Conservation (phyloP, 2,888 invertebrate genomes). For the Syritta pipiens region DNA sequence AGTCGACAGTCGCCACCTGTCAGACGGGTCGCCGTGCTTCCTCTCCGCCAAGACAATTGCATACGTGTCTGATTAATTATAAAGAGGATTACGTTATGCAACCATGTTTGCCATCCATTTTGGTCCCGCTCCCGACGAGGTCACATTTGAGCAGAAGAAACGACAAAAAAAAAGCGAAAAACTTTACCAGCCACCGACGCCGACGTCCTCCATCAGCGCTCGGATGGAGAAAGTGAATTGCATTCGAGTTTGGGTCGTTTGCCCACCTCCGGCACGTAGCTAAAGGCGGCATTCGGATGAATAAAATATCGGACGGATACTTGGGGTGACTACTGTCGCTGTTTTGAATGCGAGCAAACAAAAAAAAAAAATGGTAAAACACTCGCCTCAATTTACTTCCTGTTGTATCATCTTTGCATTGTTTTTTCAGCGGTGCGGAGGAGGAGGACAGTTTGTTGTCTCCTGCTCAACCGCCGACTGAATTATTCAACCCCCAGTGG, state of each 20-base stretch:
- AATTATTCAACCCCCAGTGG: slow-evolving; percentile 53
- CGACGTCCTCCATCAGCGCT: slow-evolving; percentile 29
- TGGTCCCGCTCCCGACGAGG: slow-evolving; percentile 55
- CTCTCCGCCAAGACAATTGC: slow-evolving; percentile 70
- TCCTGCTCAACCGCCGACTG: slow-evolving; percentile 50
- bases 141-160: slow-evolving; percentile 57
- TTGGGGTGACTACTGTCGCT: slow-evolving; percentile 53
- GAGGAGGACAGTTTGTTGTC: slow-evolving; percentile 47
- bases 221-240: slow-evolving; percentile 66
- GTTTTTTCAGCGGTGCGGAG: slow-evolving; percentile 29
- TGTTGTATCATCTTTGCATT: slow-evolving; percentile 69
- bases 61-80: slow-evolving; percentile 78
- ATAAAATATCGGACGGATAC: slow-evolving; percentile 67
- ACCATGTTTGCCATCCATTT: slow-evolving; percentile 68
- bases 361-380: no score
- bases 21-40: slow-evolving; percentile 1
- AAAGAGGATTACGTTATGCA: slow-evolving; percentile 76
- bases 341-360: slow-evolving; percentile 64
- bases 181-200: slow-evolving; percentile 13
- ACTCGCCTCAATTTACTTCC: slow-evolving; percentile 66
- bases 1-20: slow-evolving; percentile 29
- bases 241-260: slow-evolving; percentile 67
- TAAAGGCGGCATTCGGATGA: slow-evolving; percentile 62
- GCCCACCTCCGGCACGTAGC: slow-evolving; percentile 65
- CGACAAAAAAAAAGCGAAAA: slow-evolving; percentile 10